Evolutionary conservation across 1,140 invertebrate species (phyloP), one percentile per base, ranked within the genome.

Genomic region (Megalopta genalis): DNA sequence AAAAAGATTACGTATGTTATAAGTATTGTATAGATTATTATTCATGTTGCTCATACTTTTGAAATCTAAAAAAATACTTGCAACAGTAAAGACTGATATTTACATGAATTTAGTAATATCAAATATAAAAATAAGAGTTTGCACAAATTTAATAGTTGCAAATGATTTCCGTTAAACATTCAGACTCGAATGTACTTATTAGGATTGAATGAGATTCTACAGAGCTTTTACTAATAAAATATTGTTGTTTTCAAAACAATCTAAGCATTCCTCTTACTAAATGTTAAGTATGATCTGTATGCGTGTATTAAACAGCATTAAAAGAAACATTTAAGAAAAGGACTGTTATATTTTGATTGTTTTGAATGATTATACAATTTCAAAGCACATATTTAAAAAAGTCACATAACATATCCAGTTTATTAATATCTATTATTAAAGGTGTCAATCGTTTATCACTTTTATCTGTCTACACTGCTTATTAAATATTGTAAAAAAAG

Each of bases 401-500:
- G 27, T 63, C 10, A 67, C 49, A 54, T 72, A 64, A 77, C 62
- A 46, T 49, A 23, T 46, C 27, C 27, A 46, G 25, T 42, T 79
- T 83, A 83, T 74, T 66, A n/a, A 3, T 68, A 39, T 46, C 27
- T 65, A 18, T 65, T 21, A 62, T 37, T 59, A 18, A 10, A 62
- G 23, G 25, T 83, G 54, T 66, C 68, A 83, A 68, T 77, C 32
- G 67, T 67, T 83, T 70, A 65, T 74, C 27, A 74, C 21, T 52
- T 74, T 25, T 46, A 73, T 63, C 39, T 52, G 23, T 65, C 37
- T 80, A 77, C 64, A 82, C 63, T 66, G 3, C n/a, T 66, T 52
- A 67, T 68, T 25, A 59, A 62, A 49, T 80, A 83, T 32, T 54
- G 54, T 78, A 66, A 75, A 84, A 74, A 83, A 80, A 62, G 5